A percentile compares a stretch with the other conserved stretches of the same genome.
These are phyloP conservation scores for Chionodraco myersi DNA, from an alignment of 2,113 vertebrate genomes.

Conservation along the genomic window DNA sequence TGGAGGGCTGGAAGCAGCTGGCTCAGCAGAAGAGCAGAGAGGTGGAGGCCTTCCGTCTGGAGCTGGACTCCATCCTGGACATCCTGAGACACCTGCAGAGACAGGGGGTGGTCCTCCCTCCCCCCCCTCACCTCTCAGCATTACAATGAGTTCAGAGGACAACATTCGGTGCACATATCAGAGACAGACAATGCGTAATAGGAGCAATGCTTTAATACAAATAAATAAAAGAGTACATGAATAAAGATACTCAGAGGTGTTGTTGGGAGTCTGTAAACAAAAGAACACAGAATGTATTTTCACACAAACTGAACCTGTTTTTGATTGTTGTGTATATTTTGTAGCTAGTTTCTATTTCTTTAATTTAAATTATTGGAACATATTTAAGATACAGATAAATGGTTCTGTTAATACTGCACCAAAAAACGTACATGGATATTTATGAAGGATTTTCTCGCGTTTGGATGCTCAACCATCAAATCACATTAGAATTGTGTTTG, in stretches of 20 bases:
- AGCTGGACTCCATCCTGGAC: slow-evolving; percentile 94
- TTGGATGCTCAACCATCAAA: not conserved
- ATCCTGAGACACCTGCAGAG: slow-evolving; percentile 90
- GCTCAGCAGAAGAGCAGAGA: slow-evolving; percentile 89
- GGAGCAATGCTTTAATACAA: too few species aligned
- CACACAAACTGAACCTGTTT: not conserved
- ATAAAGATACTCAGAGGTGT: not conserved
- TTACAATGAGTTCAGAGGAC: not conserved
- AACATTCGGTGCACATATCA: not conserved
- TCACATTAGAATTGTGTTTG: too few species aligned
- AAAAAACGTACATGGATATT: not conserved
- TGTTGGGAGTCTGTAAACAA: too few species aligned
- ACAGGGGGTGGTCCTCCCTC: slow-evolving; percentile 87
- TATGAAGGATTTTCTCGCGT: not conserved
- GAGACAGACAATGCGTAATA: too few species aligned
- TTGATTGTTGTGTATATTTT: not conserved
- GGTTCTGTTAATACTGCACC: not conserved
- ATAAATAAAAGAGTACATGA: too few species aligned
- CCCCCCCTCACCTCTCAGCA: not conserved
- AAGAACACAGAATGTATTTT: not conserved
- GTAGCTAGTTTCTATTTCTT: not conserved
- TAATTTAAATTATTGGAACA: slow-evolving; percentile 13
- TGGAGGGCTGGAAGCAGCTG: slow-evolving; percentile 87
- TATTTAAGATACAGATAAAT: slow-evolving; percentile 28
- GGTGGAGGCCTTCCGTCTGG: slow-evolving; percentile 89